Evolutionary conservation across 2,888 invertebrate species (phyloP).

Genomic region (Trachelus iudaicus): DNA sequence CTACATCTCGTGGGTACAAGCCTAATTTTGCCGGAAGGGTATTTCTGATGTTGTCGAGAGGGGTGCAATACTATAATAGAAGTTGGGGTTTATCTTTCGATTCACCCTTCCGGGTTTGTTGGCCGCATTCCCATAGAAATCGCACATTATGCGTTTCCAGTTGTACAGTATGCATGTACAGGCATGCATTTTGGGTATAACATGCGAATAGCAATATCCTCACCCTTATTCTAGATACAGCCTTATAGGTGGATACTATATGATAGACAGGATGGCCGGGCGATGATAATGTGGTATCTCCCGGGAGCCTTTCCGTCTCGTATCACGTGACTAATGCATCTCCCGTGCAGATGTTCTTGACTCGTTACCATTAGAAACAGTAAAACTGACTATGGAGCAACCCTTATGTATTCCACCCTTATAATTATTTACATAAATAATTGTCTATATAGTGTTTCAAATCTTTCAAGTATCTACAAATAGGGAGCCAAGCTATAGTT

Average conservation of each 20-base stretch:
- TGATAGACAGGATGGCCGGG: slow-evolving; percentile 6
- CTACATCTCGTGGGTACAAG: neutral
- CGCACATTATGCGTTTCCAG: slow-evolving; percentile 37
- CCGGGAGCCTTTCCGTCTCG: slow-evolving; percentile 47
- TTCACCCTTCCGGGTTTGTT: slow-evolving; percentile 20
- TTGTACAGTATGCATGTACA: neutral
- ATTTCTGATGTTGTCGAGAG: neutral
- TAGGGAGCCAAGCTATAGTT: neutral
- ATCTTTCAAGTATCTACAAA: neutral
- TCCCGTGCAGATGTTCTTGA: neutral
- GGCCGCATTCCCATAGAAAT: slow-evolving; percentile 49
- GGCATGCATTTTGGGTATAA: slow-evolving; percentile 35
- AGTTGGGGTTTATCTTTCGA: slow-evolving; percentile 44
- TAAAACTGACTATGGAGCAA: neutral
- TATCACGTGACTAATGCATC: slow-evolving; percentile 1
- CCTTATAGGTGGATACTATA: neutral
- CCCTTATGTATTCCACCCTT: neutral
- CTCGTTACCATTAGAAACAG: neutral
- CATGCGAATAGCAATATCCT: slow-evolving; percentile 12
- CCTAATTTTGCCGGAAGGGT: neutral
- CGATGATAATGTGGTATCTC: slow-evolving; percentile 51
- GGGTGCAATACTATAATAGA: neutral
- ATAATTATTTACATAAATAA: neutral
- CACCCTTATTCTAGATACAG: neutral
- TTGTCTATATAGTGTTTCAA: neutral